Conservation (phyloP, 2,888 invertebrate genomes). For the Parthenolecanium corni region DNA sequence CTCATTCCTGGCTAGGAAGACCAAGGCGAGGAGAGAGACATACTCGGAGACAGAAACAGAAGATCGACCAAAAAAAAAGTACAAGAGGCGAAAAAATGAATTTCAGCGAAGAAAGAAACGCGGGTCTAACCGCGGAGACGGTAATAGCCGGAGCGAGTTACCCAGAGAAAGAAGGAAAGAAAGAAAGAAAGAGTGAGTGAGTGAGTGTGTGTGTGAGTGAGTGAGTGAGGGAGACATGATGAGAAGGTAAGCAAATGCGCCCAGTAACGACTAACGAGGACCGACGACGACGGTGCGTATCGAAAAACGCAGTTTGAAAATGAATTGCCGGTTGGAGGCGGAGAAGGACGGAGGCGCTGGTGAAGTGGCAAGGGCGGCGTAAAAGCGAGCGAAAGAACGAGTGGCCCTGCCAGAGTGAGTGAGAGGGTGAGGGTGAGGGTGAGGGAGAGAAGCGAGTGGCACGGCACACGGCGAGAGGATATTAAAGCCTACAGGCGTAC, state of each 20-base stretch:
- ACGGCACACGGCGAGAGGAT: constrained; percentile 18
- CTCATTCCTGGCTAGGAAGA: too few relatives aligned
- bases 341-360: background rate
- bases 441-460: too few relatives aligned
- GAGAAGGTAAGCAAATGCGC: constrained; percentile 13
- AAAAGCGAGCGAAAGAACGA: too few relatives aligned
- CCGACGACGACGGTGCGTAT: constrained; percentile 6
- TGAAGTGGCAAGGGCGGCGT: too few relatives aligned
- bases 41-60: too few relatives aligned
- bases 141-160: background rate
- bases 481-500: constrained; percentile 28
- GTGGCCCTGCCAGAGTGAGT: too few relatives aligned
- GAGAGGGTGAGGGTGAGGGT: background rate
- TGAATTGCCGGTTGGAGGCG: constrained; percentile 6
- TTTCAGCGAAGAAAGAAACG: background rate
- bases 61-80: background rate
- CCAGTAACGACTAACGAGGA: too few relatives aligned
- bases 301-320: constrained; percentile 28
- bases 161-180: background rate
- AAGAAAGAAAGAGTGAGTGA: background rate
- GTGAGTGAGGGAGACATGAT: background rate
- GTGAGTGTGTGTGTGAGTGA: background rate
- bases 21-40: too few relatives aligned
- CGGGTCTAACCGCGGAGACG: too few relatives aligned
- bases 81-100: background rate